Conservation (phyloP, 2,888 invertebrate species). For the Athalia circularis region DNA sequence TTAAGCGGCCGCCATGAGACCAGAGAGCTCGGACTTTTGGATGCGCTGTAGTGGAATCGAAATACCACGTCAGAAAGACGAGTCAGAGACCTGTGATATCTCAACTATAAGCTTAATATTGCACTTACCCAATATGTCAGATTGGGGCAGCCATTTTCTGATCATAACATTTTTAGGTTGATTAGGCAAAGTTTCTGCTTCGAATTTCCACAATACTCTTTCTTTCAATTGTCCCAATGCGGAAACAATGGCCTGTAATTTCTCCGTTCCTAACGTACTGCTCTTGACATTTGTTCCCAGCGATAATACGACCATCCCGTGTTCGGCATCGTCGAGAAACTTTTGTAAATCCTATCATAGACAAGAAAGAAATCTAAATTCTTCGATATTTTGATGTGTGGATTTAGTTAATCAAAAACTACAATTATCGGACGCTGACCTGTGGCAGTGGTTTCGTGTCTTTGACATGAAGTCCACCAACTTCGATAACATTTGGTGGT, state of each 20-base stretch:
- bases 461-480: constrained; percentile 5
- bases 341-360: constrained; percentile 1
- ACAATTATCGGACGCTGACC: not conserved
- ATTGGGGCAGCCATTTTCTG: constrained; percentile 37
- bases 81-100: constrained; percentile 66
- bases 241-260: constrained; percentile 10
- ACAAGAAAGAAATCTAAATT: not conserved
- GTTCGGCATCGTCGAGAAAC: constrained; percentile 33
- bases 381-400: not conserved
- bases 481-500: constrained; percentile 34
- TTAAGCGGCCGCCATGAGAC: constrained; percentile 49
- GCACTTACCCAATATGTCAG: constrained; percentile 37
- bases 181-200: constrained; percentile 36
- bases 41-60: constrained; percentile 41
- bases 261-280: constrained; percentile 8
- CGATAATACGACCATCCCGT: constrained; percentile 25
- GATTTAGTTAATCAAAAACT: not conserved
- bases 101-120: constrained; percentile 62
- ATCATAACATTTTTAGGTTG: constrained; percentile 37
- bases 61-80: not conserved
- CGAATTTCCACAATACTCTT: constrained; percentile 54
- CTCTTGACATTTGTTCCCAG: constrained; percentile 25
- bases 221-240: constrained; percentile 48
- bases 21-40: constrained; percentile 50
- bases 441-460: constrained; percentile 22